Evolutionary conservation across 1,140 invertebrate genomes (phyloP).

Genomic region (Melitaea cinxia): DNA sequence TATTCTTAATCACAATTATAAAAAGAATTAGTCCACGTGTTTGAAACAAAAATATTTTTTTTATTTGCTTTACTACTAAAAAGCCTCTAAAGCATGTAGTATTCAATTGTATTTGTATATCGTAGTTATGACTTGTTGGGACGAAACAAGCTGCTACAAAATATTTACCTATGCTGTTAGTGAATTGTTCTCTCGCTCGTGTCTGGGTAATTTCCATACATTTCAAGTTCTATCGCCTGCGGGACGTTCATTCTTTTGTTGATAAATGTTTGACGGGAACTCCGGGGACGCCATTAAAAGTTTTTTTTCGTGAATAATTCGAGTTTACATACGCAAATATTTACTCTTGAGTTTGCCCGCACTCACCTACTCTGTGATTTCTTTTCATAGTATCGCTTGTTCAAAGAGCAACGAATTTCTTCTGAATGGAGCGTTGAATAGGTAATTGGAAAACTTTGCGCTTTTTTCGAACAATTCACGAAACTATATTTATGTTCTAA

Average conservation of each 20-base stretch:
- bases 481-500: slow-evolving; percentile 17
- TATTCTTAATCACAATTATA: too few species aligned
- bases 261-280: slow-evolving; percentile 82
- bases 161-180: slow-evolving; percentile 81
- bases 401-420: slow-evolving; percentile 63
- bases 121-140: too few species aligned
- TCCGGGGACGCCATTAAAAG: slow-evolving; percentile 81
- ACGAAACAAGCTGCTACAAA: slow-evolving; percentile 79
- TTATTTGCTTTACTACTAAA: not conserved
- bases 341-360: slow-evolving; percentile 77
- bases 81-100: not conserved
- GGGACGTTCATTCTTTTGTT: slow-evolving; percentile 82
- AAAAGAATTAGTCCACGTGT: not conserved
- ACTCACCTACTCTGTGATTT: slow-evolving; percentile 80
- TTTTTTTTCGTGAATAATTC: slow-evolving; percentile 81
- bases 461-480: slow-evolving; percentile 18
- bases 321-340: slow-evolving; percentile 82
- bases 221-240: slow-evolving; percentile 81
- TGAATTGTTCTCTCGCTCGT: slow-evolving; percentile 80
- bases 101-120: not conserved
- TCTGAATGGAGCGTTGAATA: slow-evolving; percentile 66
- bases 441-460: slow-evolving; percentile 72
- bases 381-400: slow-evolving; percentile 74
- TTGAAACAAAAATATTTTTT: too few species aligned
- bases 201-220: slow-evolving; percentile 82